Evolutionary conservation across 2,113 vertebrate species (phyloP).

Genomic region (Anoura caudifer): DNA sequence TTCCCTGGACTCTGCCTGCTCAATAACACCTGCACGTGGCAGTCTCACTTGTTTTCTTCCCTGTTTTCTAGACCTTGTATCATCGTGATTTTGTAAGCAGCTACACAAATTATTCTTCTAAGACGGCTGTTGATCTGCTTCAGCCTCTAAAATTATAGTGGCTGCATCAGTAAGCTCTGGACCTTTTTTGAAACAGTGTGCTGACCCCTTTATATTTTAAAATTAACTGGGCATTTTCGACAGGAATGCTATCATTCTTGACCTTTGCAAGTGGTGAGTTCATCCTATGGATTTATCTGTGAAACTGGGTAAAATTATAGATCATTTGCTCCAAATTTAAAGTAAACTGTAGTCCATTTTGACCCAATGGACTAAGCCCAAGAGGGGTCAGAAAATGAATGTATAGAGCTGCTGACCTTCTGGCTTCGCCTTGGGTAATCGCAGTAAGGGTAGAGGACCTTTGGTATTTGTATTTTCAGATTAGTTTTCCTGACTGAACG

Average conservation of each 20-base stretch:
- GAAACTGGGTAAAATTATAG: slow-evolving; percentile 66
- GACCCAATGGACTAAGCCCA: slow-evolving; percentile 36
- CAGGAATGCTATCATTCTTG: slow-evolving; percentile 52
- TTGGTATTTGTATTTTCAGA: slow-evolving; percentile 76
- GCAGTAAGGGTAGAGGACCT: slow-evolving; percentile 64
- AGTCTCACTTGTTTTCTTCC: neutral
- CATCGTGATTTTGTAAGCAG: slow-evolving; percentile 18
- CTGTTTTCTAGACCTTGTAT: neutral
- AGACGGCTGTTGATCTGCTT: neutral
- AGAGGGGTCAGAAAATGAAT: slow-evolving; percentile 61
- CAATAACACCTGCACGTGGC: neutral
- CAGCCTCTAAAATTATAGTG: neutral
- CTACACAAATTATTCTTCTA: neutral
- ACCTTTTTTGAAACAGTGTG: neutral
- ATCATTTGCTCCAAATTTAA: slow-evolving; percentile 75
- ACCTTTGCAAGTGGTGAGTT: slow-evolving; percentile 66
- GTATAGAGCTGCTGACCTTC: slow-evolving; percentile 62
- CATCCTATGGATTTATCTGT: slow-evolving; percentile 76
- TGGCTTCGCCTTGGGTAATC: slow-evolving; percentile 47
- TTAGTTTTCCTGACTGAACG: slow-evolving; percentile 69
- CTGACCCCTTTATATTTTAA: slow-evolving; percentile 64
- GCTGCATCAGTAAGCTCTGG: neutral
- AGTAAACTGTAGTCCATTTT: slow-evolving; percentile 55
- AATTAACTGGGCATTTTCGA: slow-evolving; percentile 73
- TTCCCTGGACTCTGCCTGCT: neutral